A percentile compares a stretch with the other conserved stretches of the same genome.
These are phyloP conservation scores for Chelon labrosus DNA, from an alignment of 2,797 vertebrate genomes.

Conservation along the genomic window DNA sequence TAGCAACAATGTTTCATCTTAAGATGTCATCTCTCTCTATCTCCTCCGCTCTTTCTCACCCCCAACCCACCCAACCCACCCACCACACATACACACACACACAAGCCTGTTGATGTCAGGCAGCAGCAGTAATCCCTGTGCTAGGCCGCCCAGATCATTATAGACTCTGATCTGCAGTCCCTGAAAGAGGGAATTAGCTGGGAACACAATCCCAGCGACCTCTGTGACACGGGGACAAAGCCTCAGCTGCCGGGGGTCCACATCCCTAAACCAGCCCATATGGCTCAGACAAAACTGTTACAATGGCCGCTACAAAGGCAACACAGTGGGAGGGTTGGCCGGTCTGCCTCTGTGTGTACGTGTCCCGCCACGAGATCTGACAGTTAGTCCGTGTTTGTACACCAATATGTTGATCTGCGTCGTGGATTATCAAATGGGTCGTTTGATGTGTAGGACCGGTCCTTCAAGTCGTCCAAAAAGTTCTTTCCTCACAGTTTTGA, in stretches of 20 bases:
- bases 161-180: conserved; percentile 88
- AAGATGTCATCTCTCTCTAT: conserved; percentile 72
- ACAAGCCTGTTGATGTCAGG: conserved; percentile 76
- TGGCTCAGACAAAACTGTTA: conserved; percentile 86
- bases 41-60: conserved; percentile 28
- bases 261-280: conserved; percentile 87
- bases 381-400: conserved; percentile 58
- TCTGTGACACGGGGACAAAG: conserved; percentile 88
- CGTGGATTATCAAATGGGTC: conserved; percentile 27
- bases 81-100: conserved; percentile 34
- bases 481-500: background rate
- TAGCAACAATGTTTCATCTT: conserved; percentile 78
- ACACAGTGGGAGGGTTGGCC: conserved; percentile 82
- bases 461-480: too few species aligned
- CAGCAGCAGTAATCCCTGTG: conserved; percentile 79
- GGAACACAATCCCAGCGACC: conserved; percentile 89
- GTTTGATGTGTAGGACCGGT: background rate
- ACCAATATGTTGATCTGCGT: conserved; percentile 53
- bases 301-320: conserved; percentile 83
- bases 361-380: conserved; percentile 48
- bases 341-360: conserved; percentile 46
- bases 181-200: conserved; percentile 92
- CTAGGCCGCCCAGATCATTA: conserved; percentile 86
- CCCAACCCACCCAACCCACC: background rate
- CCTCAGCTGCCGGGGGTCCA: conserved; percentile 87